phyloP scores from a whole-genome alignment of 2,888 invertebrate genomes.

The Leptinotarsa haldemani region DNA sequence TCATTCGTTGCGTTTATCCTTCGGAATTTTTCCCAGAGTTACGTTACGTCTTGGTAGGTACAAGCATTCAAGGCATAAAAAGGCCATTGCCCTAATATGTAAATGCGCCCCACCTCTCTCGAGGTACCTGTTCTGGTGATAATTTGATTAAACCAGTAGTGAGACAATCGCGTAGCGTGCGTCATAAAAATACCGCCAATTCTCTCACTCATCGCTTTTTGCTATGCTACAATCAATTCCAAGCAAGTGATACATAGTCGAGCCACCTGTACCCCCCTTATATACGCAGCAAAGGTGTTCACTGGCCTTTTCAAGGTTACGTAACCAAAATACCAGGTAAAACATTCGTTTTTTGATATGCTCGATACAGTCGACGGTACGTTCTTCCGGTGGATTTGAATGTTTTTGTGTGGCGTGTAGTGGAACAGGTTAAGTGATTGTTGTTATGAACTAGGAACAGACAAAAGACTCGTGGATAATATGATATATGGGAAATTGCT shows the following conservation, averaged over 20 bases:
- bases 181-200: constrained; percentile 18
- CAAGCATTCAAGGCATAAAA: constrained; percentile 16
- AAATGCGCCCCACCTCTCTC: constrained; percentile 4
- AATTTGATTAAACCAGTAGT: constrained; percentile 18
- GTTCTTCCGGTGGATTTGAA: constrained; percentile 14
- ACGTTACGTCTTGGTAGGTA: constrained; percentile 1
- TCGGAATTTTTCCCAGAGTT: constrained; percentile 10
- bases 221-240: constrained; percentile 9
- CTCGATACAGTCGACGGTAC: constrained; percentile 27
- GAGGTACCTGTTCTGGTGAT: constrained; percentile 10
- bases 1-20: neutral
- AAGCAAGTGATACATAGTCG: constrained; percentile 1
- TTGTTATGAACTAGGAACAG: neutral
- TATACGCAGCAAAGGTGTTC: constrained; percentile 15
- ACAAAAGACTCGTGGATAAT: constrained; percentile 4
- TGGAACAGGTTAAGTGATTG: neutral
- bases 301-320: constrained; percentile 40
- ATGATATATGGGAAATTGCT: constrained; percentile 9
- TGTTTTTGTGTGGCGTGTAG: constrained; percentile 2
- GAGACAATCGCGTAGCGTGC: constrained; percentile 19
- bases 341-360: constrained; percentile 32
- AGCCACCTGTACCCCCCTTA: constrained; percentile 13
- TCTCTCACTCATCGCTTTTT: neutral
- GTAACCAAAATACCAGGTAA: constrained; percentile 29
- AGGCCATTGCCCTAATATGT: constrained; percentile 20